These are phyloP conservation scores for Callinectes sapidus DNA, from an alignment of 2,888 invertebrate species.

Conservation along the genomic window DNA sequence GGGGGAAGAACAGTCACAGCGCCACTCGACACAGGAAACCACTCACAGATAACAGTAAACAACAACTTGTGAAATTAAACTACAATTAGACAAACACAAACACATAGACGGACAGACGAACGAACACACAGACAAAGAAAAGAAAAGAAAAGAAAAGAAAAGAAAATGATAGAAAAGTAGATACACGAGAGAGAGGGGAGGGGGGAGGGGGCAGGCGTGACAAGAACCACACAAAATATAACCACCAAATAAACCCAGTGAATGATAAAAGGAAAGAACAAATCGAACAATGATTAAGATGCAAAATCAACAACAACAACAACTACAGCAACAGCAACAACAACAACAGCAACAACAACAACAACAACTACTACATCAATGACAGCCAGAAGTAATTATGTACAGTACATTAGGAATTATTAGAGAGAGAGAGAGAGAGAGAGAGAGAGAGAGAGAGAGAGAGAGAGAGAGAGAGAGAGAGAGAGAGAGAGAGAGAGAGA, in stretches of 20 bases:
- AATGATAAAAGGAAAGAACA: neutral
- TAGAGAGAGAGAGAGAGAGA: neutral
- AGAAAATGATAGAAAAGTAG: neutral
- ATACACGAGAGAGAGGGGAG: neutral
- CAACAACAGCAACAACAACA: neutral
- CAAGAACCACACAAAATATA: neutral
- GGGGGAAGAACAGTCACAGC: neutral
- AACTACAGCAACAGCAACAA: too few species aligned
- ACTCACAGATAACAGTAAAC: neutral
- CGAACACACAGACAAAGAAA: neutral
- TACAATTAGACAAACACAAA: neutral
- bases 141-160: neutral
- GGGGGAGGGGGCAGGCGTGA: neutral
- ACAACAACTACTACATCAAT: neutral
- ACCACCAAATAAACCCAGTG: neutral
- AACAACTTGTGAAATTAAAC: neutral
- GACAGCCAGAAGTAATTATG: neutral
- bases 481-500: neutral
- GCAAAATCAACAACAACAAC: neutral
- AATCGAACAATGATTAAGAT: neutral
- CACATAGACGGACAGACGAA: neutral
- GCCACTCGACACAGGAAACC: neutral
- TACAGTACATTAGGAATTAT: neutral
- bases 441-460: conserved; percentile 18
- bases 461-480: neutral